These are phyloP conservation scores for Corythornis cristatus DNA, from an alignment of 2,113 vertebrate species.

Conservation along the genomic window DNA sequence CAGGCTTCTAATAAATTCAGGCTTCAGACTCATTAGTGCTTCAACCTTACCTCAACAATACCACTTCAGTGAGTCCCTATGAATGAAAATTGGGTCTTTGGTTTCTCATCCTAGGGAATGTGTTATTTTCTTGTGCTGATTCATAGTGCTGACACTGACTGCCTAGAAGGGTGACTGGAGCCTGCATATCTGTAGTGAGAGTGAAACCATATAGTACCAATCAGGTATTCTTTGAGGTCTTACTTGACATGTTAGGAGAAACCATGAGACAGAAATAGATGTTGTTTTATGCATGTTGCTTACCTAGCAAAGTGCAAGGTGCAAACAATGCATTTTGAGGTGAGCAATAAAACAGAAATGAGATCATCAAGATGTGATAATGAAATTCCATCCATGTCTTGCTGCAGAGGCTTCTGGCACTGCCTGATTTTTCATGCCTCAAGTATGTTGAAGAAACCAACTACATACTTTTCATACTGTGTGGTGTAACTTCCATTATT, in stretches of 20 bases:
- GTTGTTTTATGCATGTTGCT: background rate
- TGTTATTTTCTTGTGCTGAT: background rate
- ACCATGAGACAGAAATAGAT: background rate
- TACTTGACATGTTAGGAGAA: background rate
- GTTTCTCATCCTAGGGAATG: background rate
- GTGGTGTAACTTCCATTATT: background rate
- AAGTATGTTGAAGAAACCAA: background rate
- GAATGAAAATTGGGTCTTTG: background rate
- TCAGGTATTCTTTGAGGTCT: background rate
- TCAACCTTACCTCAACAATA: background rate
- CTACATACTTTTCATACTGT: background rate
- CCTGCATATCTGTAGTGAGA: background rate
- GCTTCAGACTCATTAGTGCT: background rate
- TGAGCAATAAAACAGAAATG: background rate
- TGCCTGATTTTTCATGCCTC: slow-evolving; percentile 4
- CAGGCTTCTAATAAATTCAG: background rate
- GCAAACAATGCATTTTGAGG: background rate
- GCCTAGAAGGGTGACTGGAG: background rate
- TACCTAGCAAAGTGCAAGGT: background rate
- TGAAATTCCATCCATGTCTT: background rate
- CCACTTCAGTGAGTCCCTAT: background rate
- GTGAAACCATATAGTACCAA: background rate
- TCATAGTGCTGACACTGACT: background rate
- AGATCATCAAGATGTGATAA: background rate
- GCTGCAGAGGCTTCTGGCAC: background rate